These are phyloP conservation scores for Gallinago media DNA, from an alignment of 2,113 vertebrate species.

Conservation along the genomic window DNA sequence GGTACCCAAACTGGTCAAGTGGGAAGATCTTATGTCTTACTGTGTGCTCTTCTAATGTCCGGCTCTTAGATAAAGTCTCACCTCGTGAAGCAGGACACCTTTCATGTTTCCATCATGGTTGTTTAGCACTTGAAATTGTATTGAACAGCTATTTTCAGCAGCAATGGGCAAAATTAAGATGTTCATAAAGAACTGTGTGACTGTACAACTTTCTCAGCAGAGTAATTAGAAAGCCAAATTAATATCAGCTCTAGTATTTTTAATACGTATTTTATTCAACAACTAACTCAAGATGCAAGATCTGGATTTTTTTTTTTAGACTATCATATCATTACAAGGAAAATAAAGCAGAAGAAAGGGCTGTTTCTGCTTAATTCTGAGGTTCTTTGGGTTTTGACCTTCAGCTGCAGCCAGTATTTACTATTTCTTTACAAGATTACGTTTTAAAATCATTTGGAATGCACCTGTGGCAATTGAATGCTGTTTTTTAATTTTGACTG, in stretches of 20 bases:
- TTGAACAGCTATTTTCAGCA: background rate
- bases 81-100: background rate
- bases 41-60: background rate
- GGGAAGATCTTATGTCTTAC: background rate
- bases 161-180: background rate
- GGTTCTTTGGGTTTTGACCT: conserved; percentile 35
- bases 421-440: background rate
- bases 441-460: conserved; percentile 49
- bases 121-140: background rate
- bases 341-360: background rate
- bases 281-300: background rate
- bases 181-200: background rate
- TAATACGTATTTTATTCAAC: background rate
- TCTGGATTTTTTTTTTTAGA: background rate
- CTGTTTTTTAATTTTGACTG: conserved; percentile 38
- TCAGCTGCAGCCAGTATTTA: conserved; percentile 47
- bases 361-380: background rate
- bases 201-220: background rate
- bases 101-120: accelerated
- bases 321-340: background rate
- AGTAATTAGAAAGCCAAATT: background rate
- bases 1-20: background rate
- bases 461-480: conserved; percentile 68
- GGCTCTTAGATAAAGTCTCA: background rate
- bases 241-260: background rate